Conservation (phyloP, 1,140 invertebrate species). For the Diprion similis region DNA sequence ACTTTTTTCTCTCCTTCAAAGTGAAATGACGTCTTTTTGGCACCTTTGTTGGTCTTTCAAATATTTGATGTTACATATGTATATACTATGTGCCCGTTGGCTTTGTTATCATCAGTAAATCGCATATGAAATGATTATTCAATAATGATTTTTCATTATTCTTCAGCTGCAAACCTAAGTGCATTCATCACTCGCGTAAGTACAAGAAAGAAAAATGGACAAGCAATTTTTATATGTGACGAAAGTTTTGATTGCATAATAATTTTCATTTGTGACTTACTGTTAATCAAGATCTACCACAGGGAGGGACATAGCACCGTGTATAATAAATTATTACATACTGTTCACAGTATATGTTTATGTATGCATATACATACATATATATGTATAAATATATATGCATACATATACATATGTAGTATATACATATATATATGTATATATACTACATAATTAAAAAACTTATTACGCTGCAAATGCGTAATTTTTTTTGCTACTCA, state of each 20-base stretch:
- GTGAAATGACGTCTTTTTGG: not conserved
- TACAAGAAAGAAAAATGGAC: not conserved
- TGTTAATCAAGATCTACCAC: slow-evolving; percentile 14
- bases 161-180: too few species aligned
- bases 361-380: slow-evolving; percentile 17
- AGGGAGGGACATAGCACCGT: slow-evolving; percentile 29
- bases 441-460: slow-evolving; percentile 9
- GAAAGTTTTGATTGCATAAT: too few species aligned
- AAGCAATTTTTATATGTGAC: not conserved
- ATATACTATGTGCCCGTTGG: not conserved
- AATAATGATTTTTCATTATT: too few species aligned
- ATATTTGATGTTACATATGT: not conserved
- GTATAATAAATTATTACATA: slow-evolving; percentile 29
- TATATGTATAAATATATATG: slow-evolving; percentile 20
- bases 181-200: too few species aligned
- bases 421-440: slow-evolving; percentile 7
- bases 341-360: slow-evolving; percentile 26
- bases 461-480: not conserved
- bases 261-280: not conserved
- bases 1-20: too few species aligned
- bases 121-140: not conserved
- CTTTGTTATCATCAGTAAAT: not conserved
- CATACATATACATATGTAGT: slow-evolving; percentile 14
- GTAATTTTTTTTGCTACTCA: not conserved
- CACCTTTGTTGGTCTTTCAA: slow-evolving; percentile 2